Conservation (phyloP, 2,888 invertebrate species). For the Tetheella fluctuosa region DNA sequence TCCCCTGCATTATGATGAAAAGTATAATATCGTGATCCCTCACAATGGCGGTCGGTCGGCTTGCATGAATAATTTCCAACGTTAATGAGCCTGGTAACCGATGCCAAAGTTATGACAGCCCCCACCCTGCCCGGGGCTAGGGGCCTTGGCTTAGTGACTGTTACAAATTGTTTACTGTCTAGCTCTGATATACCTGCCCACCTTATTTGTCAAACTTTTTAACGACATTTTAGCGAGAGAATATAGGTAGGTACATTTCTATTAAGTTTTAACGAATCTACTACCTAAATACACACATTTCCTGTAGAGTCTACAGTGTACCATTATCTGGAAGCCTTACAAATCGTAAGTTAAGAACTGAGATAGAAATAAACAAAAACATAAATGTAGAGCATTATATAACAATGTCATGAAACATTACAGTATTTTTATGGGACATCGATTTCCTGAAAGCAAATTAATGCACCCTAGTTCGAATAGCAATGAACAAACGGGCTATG, state of each 20-base stretch:
- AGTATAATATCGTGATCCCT: conserved; percentile 49
- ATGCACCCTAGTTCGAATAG: conserved; percentile 30
- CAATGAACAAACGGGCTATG: conserved; percentile 24
- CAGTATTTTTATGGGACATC: conserved; percentile 26
- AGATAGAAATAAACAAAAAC: neutral
- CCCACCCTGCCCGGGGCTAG: conserved; percentile 13
- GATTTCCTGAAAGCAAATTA: conserved; percentile 24
- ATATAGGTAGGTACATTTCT: neutral
- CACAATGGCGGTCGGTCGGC: conserved; percentile 37
- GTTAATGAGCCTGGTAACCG: conserved; percentile 51
- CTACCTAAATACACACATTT: no score
- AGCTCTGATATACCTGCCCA: neutral
- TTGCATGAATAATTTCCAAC: conserved; percentile 65
- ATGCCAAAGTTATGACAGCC: conserved; percentile 45
- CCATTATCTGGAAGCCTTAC: no score
- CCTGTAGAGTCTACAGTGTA: no score
- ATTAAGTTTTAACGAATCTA: no score
- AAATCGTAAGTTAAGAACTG: no score
- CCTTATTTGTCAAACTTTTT: neutral
- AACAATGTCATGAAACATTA: conserved; percentile 19
- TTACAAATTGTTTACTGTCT: conserved; percentile 19
- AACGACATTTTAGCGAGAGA: neutral
- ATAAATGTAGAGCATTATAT: conserved; percentile 7
- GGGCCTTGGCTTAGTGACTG: conserved; percentile 4
- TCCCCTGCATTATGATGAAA: conserved; percentile 61